A percentile compares a stretch with the other conserved stretches of the same genome.
Conservation (phyloP, 2,113 vertebrate species). For the Daboia siamensis region DNA sequence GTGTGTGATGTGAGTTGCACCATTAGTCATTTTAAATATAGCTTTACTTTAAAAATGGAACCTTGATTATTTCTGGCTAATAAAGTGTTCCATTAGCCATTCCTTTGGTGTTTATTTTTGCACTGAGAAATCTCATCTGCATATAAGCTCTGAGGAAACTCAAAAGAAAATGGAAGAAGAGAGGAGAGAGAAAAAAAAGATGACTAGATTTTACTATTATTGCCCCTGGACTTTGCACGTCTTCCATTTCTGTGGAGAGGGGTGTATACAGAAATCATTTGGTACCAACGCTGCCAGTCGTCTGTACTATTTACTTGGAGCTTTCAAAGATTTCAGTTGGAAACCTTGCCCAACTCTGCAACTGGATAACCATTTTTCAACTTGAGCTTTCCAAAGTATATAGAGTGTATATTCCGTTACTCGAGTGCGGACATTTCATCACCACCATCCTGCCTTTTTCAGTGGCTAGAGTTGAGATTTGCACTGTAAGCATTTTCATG, state of each 20-base stretch:
- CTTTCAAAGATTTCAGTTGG: background rate
- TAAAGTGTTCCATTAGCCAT: background rate
- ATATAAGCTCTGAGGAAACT: background rate
- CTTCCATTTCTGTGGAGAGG: background rate
- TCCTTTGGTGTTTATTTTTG: background rate
- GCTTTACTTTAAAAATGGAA: background rate
- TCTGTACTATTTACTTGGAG: background rate
- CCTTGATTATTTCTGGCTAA: background rate
- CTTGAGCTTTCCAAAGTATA: background rate
- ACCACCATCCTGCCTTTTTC: background rate
- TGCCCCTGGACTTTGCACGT: background rate
- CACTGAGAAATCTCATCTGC: background rate
- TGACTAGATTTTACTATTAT: background rate
- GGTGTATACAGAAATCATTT: background rate
- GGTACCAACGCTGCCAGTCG: background rate
- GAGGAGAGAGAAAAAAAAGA: background rate
- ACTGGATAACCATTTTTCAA: background rate
- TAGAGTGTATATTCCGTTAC: background rate
- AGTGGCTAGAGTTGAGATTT: background rate
- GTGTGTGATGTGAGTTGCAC: background rate
- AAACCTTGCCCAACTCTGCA: background rate
- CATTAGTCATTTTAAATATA: background rate
- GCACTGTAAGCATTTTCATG: background rate
- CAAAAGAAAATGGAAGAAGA: background rate
- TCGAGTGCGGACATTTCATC: background rate